Percentiles rank a stretch among this genome's conserved stretches.
Conservation (phyloP, 92 coral and sea anemone species). For the Desmophyllum pertusum region DNA sequence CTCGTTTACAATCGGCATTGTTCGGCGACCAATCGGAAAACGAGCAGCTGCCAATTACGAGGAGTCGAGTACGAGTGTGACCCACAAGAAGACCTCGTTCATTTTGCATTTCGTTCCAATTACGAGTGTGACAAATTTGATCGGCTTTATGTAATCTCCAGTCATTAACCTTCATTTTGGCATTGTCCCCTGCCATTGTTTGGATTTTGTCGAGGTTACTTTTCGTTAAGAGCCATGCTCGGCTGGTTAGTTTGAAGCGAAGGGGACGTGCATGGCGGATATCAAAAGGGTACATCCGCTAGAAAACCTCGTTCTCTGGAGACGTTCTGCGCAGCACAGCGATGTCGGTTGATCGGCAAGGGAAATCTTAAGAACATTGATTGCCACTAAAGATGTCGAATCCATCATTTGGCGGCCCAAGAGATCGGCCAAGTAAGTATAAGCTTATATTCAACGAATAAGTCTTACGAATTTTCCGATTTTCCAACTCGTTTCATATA, state of each 20-base stretch:
- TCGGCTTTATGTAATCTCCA: constrained; percentile 33
- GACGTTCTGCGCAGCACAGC: not conserved
- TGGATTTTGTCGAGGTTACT: not conserved
- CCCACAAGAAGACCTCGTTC: constrained; percentile 24
- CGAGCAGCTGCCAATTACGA: constrained; percentile 15
- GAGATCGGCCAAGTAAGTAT: constrained; percentile 42
- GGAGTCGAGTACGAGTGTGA: constrained; percentile 6
- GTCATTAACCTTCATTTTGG: constrained; percentile 35
- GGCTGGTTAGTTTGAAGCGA: not conserved
- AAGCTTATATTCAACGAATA: not conserved
- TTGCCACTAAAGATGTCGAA: constrained; percentile 28
- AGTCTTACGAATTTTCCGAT: not conserved
- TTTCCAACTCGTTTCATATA: not conserved
- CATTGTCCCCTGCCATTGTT: constrained; percentile 14
- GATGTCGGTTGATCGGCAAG: constrained; percentile 20
- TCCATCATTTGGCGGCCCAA: constrained; percentile 44
- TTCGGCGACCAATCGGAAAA: constrained; percentile 54
- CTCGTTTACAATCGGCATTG: constrained; percentile 34
- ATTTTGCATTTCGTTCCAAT: constrained; percentile 33
- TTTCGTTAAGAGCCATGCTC: not conserved
- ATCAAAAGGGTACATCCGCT: not conserved
- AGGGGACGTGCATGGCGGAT: not conserved
- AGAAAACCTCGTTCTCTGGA: not conserved
- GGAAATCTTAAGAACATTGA: not conserved
- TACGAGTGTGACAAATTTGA: constrained; percentile 23